A percentile compares a stretch with the other conserved stretches of the same genome.
Conservation (phyloP, 1,140 invertebrate species). For the Apis laboriosa region DNA sequence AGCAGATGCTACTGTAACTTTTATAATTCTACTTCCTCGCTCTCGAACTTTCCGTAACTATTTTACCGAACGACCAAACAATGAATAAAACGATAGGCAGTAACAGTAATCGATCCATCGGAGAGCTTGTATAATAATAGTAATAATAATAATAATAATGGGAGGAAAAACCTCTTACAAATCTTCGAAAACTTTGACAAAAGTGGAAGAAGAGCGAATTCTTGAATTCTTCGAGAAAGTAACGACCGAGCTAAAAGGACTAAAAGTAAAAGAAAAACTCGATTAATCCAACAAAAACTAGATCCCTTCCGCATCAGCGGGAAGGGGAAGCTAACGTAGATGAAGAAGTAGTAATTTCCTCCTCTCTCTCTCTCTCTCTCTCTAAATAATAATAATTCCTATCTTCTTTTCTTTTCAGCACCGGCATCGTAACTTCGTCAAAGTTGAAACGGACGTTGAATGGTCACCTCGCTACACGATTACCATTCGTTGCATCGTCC, state of each 20-base stretch:
- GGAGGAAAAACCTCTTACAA: background rate
- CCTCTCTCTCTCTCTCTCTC: background rate
- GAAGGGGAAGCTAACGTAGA: background rate
- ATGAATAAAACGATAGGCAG: background rate
- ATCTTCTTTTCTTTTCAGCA: constrained; percentile 60
- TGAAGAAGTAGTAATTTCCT: too few species aligned
- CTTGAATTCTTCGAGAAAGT: too few species aligned
- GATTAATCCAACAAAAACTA: background rate
- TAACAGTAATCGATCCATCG: background rate
- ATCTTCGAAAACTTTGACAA: background rate
- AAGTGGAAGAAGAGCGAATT: too few species aligned
- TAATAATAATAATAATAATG: background rate
- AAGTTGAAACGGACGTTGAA: constrained; percentile 48
- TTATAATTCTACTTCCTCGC: background rate
- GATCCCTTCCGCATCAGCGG: background rate
- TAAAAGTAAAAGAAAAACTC: constrained; percentile 3
- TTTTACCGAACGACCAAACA: background rate
- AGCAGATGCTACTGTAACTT: constrained; percentile 1
- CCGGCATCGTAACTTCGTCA: constrained; percentile 69
- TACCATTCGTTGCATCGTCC: constrained; percentile 63
- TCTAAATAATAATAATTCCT: background rate
- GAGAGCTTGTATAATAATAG: too few species aligned
- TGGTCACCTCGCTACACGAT: constrained; percentile 55
- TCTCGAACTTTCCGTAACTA: background rate
- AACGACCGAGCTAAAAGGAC: constrained; percentile 17